Percentiles rank a stretch among this genome's conserved stretches.
phyloP scores from a whole-genome alignment of 2,797 vertebrate genomes.

The Spatula versicolor region DNA sequence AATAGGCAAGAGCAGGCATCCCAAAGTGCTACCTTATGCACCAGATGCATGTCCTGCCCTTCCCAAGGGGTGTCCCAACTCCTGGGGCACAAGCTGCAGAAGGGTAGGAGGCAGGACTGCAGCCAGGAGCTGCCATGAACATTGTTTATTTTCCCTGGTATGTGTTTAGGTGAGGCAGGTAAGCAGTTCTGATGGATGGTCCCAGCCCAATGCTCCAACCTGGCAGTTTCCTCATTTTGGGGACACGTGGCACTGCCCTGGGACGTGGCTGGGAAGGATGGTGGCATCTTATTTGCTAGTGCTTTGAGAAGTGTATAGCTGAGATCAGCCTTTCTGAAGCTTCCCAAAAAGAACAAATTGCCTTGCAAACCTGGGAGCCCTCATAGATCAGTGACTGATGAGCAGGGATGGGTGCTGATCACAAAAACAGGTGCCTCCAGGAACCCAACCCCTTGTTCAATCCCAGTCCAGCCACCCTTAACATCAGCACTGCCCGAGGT shows the following conservation, averaged over 20 bases:
- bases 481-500: neutral
- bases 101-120: neutral
- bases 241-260: neutral
- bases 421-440: neutral
- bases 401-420: neutral
- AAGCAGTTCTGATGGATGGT: neutral
- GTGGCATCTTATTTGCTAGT: neutral
- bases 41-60: neutral
- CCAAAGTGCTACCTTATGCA: accelerated
- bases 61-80: neutral
- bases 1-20: neutral
- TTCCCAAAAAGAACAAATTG: neutral
- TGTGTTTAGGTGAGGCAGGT: neutral
- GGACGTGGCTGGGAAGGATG: accelerated
- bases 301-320: neutral
- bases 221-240: neutral
- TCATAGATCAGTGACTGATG: neutral
- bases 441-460: neutral
- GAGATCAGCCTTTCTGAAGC: neutral
- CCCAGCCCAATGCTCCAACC: neutral
- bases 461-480: neutral
- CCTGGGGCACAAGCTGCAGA: neutral
- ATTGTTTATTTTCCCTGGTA: neutral
- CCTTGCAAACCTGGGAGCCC: neutral
- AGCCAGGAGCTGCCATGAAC: accelerated